Evolutionary conservation across 2,888 invertebrate genomes (phyloP), one percentile per base, ranked within the genome.

Genomic region (Dryococelus australis): DNA sequence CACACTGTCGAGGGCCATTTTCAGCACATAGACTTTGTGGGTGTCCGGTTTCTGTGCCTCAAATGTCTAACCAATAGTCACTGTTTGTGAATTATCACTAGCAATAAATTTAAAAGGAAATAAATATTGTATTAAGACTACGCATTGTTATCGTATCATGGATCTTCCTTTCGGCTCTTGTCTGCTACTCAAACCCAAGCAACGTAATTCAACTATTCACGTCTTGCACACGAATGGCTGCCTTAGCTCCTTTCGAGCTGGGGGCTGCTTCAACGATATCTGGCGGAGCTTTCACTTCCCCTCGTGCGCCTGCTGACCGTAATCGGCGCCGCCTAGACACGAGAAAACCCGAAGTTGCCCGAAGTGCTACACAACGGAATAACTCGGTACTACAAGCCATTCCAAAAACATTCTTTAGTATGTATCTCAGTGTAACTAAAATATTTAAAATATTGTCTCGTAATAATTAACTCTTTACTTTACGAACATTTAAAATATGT

Each of bases 1-100:
- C 88, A 87, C 89, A 89, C 89, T 88, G 86, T 87, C 87, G 86
- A 87, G 88, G 88, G 89, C 89, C 89, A 89, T 89, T 88, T 85
- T 85, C 35, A 43, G 43, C 35, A 43, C 24, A 20, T 51, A 85
- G 27, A 47, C 16, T 83, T 28, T 35, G 83, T 35, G 84, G 87
- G 87, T 87, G 87, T 87, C 87, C 80, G 87, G 35, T 27, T 84
- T 83, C 83, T 87, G 83, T 53, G 35, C 47, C 27, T 26, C 43
- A 80, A 80, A 80, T 43, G 65, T 80, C 81, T 83, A 87, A 87
- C 79, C 65, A 78, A 87, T 83, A 87, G 83, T 86, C 84, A 86
- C 86, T 86, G 86, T 51, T 47, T 85, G 85, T 85, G 86, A 87
- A 65, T 51, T 28, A 53, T 85, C 79, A 87, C 65, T 86, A 87